Base-by-base conservation (phyloP, 2,113 vertebrate species). In the Pterophyllum scalare region DNA sequence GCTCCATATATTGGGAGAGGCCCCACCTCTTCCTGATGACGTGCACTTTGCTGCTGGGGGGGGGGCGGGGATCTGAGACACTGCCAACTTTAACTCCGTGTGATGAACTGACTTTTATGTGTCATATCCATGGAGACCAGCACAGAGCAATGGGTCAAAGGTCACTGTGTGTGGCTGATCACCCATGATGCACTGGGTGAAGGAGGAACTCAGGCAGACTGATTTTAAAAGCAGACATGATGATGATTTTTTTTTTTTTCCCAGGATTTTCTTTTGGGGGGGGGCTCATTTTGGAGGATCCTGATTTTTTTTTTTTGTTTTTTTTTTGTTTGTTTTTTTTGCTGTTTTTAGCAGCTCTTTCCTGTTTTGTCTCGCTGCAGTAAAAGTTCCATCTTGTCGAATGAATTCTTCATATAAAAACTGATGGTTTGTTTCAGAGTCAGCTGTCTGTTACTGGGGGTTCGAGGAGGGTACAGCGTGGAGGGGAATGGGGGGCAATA, bases 281-380 rank as follows among this genome's bases (percentile, higher is more conserved):
- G 54, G 15, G 8, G 33, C 4, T 5, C 33, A 33, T 33, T 88
- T 61, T 89, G 84, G 62, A 91, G 79, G 77, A 80, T 67, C 49
- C 11, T 56, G 14, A 89, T 74, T 28, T 28, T 28, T 28, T n/a
- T n/a, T 2, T 28, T 28, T 28, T 28, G 28, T 28, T 28, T 28
- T 28, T 28, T 28, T 28, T 4, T 28, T 28, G n/a, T n/a, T n/a
- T n/a, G n/a, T n/a, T 28, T 90, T 92, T 77, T 35, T 88, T 94
- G 88, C 87, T 90, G 74, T 84, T 92, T 91, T 90, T 83, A 90
- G 87, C 89, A 82, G 82, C 85, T 86, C 46, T 43, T 88, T 88
- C 79, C 64, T 90, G 80, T 88, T 84, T 84, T 85, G 77, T 86
- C 74, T 20, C 65, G 9, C 77, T 87, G 86, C 91, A 90, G 92